These are phyloP conservation scores for Dicyrtomina minuta DNA, from an alignment of 2,888 invertebrate genomes.

Conservation along the genomic window DNA sequence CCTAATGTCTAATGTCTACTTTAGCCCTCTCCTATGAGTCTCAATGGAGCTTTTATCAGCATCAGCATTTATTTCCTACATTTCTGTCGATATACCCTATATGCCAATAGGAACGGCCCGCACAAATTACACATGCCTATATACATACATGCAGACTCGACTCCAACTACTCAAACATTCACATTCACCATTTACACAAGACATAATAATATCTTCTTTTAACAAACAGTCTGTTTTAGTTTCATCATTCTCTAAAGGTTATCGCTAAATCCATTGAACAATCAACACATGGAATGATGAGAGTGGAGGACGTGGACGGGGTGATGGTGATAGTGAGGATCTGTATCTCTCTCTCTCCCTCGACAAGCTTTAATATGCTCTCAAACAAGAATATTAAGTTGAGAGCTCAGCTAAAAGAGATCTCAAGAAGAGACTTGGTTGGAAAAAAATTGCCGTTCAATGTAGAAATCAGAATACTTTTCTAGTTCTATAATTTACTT, in stretches of 20 bases:
- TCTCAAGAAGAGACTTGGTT: no score
- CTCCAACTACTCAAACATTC: neutral
- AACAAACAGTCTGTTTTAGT: slow-evolving; percentile 19
- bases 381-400: no score
- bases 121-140: neutral
- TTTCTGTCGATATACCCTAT: no score
- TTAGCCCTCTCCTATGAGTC: neutral
- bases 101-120: no score
- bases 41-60: slow-evolving; percentile 10
- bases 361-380: no score
- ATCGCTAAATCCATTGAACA: slow-evolving; percentile 24
- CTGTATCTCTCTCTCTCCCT: no score
- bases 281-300: neutral
- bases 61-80: no score
- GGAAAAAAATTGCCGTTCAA: no score
- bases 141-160: neutral
- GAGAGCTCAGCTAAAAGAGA: no score
- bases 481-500: neutral
- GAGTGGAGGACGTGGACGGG: neutral
- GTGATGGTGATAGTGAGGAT: no score
- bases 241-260: slow-evolving; percentile 11
- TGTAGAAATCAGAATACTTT: no score
- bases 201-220: slow-evolving; percentile 21
- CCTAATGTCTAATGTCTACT: slow-evolving; percentile 32
- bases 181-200: slow-evolving; percentile 23